A percentile compares a stretch with the other conserved stretches of the same genome.
phyloP scores from a whole-genome alignment of 2,888 invertebrate genomes.

The Drosophila neotestacea region DNA sequence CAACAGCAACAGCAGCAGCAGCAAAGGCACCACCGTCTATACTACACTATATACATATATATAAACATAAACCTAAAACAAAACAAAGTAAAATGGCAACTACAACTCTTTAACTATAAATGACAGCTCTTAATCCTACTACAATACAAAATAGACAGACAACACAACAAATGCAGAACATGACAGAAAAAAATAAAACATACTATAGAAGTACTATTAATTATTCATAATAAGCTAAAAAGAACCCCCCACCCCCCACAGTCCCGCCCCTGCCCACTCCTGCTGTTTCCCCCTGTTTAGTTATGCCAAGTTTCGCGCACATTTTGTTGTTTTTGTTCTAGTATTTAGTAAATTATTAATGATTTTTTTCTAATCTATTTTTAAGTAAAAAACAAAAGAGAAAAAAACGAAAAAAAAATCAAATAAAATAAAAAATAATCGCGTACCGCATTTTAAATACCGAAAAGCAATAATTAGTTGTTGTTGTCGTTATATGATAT shows the following conservation, averaged over 20 bases:
- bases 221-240: constrained; percentile 73
- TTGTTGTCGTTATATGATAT: constrained; percentile 78
- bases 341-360: constrained; percentile 79
- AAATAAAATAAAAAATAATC: constrained; percentile 43
- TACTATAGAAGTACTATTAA: constrained; percentile 54
- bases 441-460: constrained; percentile 73
- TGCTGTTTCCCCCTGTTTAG: constrained; percentile 56
- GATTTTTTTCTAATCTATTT: constrained; percentile 62
- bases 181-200: constrained; percentile 29
- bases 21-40: constrained; percentile 67
- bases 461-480: constrained; percentile 80
- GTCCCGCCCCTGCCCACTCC: constrained; percentile 19
- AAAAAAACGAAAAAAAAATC: constrained; percentile 16
- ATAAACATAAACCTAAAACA: constrained; percentile 22
- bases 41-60: constrained; percentile 60
- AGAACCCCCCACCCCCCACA: constrained; percentile 6
- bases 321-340: constrained; percentile 79
- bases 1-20: constrained; percentile 43
- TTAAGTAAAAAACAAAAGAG: constrained; percentile 50
- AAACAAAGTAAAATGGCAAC: constrained; percentile 49
- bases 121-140: constrained; percentile 76
- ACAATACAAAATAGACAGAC: constrained; percentile 52
- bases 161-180: constrained; percentile 40
- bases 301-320: constrained; percentile 66
- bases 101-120: constrained; percentile 76